Percentiles rank a stretch among this genome's conserved stretches.
Evolutionary conservation across 1,140 invertebrate species (phyloP).

Genomic region (Lineus longissimus): DNA sequence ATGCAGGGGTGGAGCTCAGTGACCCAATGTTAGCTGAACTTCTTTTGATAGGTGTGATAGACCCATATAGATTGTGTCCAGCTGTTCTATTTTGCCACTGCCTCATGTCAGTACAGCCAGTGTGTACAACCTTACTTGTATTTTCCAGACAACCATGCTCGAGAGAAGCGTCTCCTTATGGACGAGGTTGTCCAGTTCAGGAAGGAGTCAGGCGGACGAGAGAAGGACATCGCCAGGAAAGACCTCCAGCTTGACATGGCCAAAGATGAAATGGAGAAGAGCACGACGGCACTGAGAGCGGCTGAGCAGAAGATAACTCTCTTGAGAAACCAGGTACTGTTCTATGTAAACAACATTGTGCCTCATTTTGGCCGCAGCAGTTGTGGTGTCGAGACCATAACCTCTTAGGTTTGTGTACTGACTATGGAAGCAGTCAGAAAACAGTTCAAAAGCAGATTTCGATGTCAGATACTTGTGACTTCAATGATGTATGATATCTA

Average conservation of each 20-base stretch:
- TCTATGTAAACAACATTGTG: not conserved
- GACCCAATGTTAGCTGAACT: too few species aligned
- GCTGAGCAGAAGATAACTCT: constrained; percentile 43
- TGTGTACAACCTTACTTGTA: not conserved
- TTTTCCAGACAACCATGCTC: constrained; percentile 27
- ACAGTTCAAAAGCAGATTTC: too few species aligned
- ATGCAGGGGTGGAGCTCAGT: too few species aligned
- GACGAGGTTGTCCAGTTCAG: constrained; percentile 48
- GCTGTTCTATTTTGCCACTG: not conserved
- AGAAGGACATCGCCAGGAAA: constrained; percentile 32
- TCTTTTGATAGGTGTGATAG: too few species aligned
- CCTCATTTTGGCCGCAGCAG: too few species aligned
- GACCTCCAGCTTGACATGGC: constrained; percentile 37
- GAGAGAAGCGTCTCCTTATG: constrained; percentile 45
- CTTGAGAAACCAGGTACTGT: constrained; percentile 41
- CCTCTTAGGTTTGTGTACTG: too few species aligned
- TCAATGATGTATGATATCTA: too few species aligned
- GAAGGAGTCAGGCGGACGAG: constrained; percentile 40
- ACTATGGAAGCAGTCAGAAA: not conserved
- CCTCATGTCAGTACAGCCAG: not conserved
- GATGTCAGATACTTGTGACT: too few species aligned
- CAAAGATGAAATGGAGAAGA: constrained; percentile 40
- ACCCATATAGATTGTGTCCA: too few species aligned
- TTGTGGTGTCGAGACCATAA: too few species aligned
- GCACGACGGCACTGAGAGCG: constrained; percentile 35